phyloP scores from a whole-genome alignment of 2,797 vertebrate genomes.

The Spinus pinus region DNA sequence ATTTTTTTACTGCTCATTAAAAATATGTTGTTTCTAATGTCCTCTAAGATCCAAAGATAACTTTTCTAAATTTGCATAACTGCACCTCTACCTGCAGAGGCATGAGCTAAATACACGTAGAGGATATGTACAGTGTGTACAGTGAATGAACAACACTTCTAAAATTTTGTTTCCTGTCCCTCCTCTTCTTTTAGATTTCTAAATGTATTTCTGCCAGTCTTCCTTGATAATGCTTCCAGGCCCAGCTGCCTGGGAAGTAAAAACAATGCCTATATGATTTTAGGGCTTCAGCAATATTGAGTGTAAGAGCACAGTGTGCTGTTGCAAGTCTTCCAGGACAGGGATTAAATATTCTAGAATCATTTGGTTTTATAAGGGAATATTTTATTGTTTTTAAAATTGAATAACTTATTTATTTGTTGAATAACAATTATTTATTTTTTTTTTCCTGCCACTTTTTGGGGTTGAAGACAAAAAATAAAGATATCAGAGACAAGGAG shows the following conservation, averaged over 20 bases:
- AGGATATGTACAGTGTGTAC: too few relatives aligned
- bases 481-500: slow-evolving; percentile 88
- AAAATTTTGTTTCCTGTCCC: not conserved
- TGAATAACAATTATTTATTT: not conserved
- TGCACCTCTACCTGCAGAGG: not conserved
- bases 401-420: not conserved
- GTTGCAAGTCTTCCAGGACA: not conserved
- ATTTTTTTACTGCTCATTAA: not conserved
- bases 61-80: not conserved
- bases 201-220: not conserved
- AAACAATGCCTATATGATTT: not conserved
- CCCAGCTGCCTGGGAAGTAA: not conserved
- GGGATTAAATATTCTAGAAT: not conserved
- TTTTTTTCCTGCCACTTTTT: not conserved
- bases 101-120: not conserved
- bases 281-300: not conserved
- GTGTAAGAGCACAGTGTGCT: not conserved
- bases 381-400: not conserved
- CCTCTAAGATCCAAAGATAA: not conserved
- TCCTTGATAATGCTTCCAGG: not conserved
- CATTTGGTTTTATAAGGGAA: not conserved
- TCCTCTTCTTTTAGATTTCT: not conserved
- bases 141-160: not conserved
- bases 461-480: slow-evolving; percentile 84
- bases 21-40: not conserved